Evolutionary conservation across 2,888 invertebrate genomes (phyloP).

Genomic region (Gerosis bhagava): DNA sequence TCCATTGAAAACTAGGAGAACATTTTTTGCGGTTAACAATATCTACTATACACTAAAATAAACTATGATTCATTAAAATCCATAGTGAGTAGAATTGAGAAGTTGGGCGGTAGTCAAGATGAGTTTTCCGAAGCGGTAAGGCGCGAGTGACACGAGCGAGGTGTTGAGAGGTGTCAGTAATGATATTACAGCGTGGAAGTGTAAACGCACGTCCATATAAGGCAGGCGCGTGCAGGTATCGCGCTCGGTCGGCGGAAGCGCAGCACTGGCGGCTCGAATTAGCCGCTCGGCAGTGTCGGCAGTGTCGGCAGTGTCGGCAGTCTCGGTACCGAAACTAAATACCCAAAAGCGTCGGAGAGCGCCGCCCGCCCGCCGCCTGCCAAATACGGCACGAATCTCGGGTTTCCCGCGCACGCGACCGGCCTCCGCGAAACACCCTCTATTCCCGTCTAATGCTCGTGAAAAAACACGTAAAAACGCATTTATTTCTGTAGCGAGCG

Average conservation of each 20-base stretch:
- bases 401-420: conserved; percentile 68
- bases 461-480: conserved; percentile 77
- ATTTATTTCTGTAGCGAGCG: conserved; percentile 78
- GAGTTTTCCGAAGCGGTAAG: too few species aligned
- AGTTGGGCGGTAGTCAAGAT: too few species aligned
- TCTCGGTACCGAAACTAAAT: conserved; percentile 64
- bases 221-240: conserved; percentile 42
- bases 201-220: conserved; percentile 45
- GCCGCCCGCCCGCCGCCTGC: conserved; percentile 55
- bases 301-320: too few species aligned
- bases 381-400: conserved; percentile 80
- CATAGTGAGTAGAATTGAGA: too few species aligned
- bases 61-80: too few species aligned
- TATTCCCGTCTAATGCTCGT: conserved; percentile 66
- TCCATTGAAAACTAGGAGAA: too few species aligned
- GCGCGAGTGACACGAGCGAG: not conserved
- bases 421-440: conserved; percentile 63
- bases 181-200: conserved; percentile 30
- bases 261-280: too few species aligned
- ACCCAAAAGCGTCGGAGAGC: conserved; percentile 71
- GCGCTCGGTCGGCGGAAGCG: conserved; percentile 6
- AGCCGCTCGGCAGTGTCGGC: conserved; percentile 28
- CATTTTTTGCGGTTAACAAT: too few species aligned
- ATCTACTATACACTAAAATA: too few species aligned
- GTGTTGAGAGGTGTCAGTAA: not conserved